Evolutionary conservation across 2,888 invertebrate species (phyloP).

Genomic region (Lasioglossum leucozonium): DNA sequence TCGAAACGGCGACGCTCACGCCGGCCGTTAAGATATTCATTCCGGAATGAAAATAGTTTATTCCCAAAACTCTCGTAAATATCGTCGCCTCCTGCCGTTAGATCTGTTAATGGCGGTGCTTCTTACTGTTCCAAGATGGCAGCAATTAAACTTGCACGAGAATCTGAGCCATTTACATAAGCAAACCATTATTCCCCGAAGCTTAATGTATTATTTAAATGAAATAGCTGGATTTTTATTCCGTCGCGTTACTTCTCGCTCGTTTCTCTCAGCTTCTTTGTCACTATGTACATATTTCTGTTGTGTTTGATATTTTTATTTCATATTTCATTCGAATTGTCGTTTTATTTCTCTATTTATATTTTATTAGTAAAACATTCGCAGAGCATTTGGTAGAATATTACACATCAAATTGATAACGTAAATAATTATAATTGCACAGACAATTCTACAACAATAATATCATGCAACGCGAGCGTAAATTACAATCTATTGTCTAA

Average conservation of each 20-base stretch:
- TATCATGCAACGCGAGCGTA: neutral
- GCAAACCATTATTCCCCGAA: constrained; percentile 4
- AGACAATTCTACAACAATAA: neutral
- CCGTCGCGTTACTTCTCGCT: neutral
- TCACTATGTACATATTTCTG: neutral
- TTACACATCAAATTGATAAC: neutral
- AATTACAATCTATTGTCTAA: neutral
- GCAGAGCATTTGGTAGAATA: neutral
- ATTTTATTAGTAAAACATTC: neutral
- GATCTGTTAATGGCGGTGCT: constrained; percentile 2
- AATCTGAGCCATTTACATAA: constrained; percentile 13
- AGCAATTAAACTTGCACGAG: constrained; percentile 3
- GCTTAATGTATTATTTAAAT: constrained; percentile 3
- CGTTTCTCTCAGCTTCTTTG: neutral
- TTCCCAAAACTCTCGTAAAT: neutral
- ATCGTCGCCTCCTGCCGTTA: neutral
- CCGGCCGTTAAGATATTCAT: neutral
- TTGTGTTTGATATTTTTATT: neutral
- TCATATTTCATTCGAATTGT: neutral
- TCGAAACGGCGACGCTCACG: neutral
- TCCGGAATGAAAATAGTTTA: neutral
- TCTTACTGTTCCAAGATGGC: constrained; percentile 4
- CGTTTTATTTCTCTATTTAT: neutral
- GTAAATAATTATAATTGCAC: neutral
- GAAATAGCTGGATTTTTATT: neutral